phyloP scores from a whole-genome alignment of 2,888 invertebrate species.

The Aelia acuminata region DNA sequence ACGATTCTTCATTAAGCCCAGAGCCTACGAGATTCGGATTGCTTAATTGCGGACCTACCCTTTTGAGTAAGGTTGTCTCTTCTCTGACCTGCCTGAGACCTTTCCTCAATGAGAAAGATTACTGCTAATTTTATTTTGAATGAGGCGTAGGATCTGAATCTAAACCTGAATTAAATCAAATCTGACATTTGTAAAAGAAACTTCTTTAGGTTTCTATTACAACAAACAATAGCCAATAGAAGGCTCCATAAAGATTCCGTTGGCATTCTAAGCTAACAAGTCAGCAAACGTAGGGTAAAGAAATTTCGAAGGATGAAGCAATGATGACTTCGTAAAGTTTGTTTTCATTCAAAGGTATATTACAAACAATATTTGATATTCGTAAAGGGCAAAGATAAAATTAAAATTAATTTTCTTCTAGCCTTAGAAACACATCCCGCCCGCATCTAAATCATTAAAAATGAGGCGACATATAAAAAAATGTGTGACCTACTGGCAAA shows the following conservation, averaged over 20 bases:
- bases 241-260: constrained; percentile 17
- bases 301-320: background rate
- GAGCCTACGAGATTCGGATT: background rate
- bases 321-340: background rate
- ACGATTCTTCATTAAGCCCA: background rate
- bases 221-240: too few species aligned
- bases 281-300: background rate
- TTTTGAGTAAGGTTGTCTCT: background rate
- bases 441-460: too few species aligned
- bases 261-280: background rate
- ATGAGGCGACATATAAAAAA: too few species aligned
- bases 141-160: background rate
- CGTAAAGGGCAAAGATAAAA: too few species aligned
- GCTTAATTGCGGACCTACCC: background rate
- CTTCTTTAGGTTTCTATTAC: background rate
- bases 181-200: background rate
- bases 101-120: background rate
- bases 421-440: too few species aligned
- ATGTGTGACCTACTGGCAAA: background rate
- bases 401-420: too few species aligned
- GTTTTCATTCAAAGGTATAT: background rate
- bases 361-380: too few species aligned
- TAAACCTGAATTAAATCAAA: background rate
- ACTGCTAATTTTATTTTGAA: background rate
- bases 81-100: background rate